Evolutionary conservation across 2,797 vertebrate genomes (phyloP).

Genomic region (Hypotaenidia philippensis): DNA sequence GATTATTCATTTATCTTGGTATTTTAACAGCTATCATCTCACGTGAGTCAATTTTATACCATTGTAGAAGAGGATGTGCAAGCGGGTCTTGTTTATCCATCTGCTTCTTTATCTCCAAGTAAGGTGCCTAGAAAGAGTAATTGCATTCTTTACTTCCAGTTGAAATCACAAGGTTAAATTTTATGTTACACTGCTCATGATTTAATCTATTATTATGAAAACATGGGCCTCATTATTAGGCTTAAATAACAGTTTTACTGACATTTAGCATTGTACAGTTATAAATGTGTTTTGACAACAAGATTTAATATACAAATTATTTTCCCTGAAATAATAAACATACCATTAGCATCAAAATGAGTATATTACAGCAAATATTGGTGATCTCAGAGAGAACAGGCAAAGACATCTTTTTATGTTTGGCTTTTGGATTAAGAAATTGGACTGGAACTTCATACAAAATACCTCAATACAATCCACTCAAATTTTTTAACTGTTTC

Average conservation of each 20-base stretch:
- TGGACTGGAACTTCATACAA: background rate
- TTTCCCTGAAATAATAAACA: background rate
- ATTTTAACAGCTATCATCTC: background rate
- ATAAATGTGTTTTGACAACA: background rate
- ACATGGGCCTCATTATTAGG: background rate
- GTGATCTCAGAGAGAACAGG: background rate
- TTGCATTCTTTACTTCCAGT: constrained; percentile 3
- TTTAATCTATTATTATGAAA: constrained; percentile 10
- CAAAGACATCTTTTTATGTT: background rate
- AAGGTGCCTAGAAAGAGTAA: constrained; percentile 85
- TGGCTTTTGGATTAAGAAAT: background rate
- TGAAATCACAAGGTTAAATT: constrained; percentile 8
- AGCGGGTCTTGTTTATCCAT: constrained; percentile 93
- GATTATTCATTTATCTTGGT: background rate
- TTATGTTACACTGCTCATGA: background rate
- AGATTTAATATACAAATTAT: background rate
- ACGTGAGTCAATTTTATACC: constrained; percentile 74
- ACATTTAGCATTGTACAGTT: background rate
- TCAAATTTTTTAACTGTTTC: background rate
- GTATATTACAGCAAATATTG: background rate
- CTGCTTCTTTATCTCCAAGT: constrained; percentile 94
- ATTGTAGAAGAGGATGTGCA: constrained; percentile 91
- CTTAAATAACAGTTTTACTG: constrained; percentile 7
- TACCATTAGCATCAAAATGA: constrained; percentile 27
- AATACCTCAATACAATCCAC: background rate